Conservation (phyloP, 2,888 invertebrate species). For the Tridacna crocea region DNA sequence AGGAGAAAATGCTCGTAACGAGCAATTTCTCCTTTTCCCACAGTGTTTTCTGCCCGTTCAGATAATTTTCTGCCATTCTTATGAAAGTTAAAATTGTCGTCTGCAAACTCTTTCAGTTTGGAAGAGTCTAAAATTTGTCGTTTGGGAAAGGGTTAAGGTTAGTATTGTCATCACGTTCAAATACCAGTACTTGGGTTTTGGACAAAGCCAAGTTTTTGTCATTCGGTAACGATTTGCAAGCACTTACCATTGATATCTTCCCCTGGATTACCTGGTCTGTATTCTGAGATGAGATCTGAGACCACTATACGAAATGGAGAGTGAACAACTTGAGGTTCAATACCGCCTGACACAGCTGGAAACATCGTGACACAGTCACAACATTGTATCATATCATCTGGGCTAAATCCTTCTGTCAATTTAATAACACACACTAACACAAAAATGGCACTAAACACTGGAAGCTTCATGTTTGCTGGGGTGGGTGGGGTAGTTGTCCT, state of each 20-base stretch:
- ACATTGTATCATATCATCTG: slow-evolving; percentile 61
- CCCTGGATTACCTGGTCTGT: slow-evolving; percentile 25
- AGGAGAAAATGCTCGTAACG: background rate
- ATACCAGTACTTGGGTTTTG: too few species aligned
- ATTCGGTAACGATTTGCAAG: too few species aligned
- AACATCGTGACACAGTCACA: slow-evolving; percentile 65
- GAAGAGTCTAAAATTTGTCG: too few species aligned
- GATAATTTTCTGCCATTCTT: too few species aligned
- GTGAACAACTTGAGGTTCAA: slow-evolving; percentile 69
- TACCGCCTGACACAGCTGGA: slow-evolving; percentile 45
- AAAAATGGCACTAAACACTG: background rate
- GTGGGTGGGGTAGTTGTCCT: background rate
- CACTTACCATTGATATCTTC: slow-evolving; percentile 53
- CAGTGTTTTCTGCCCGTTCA: background rate
- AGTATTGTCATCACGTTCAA: too few species aligned
- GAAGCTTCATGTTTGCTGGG: background rate
- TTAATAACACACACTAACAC: slow-evolving; percentile 14
- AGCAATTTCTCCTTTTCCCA: slow-evolving; percentile 3
- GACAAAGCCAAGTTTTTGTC: too few species aligned
- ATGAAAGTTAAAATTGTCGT: too few species aligned
- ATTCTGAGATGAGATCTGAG: slow-evolving; percentile 4
- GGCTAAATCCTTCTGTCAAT: slow-evolving; percentile 48
- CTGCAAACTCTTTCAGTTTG: too few species aligned
- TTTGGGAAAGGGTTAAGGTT: too few species aligned
- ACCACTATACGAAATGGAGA: slow-evolving; percentile 74